A percentile compares a stretch with the other conserved stretches of the same genome.
These are phyloP conservation scores for Congeria kusceri DNA, from an alignment of 2,888 invertebrate species.

Conservation along the genomic window DNA sequence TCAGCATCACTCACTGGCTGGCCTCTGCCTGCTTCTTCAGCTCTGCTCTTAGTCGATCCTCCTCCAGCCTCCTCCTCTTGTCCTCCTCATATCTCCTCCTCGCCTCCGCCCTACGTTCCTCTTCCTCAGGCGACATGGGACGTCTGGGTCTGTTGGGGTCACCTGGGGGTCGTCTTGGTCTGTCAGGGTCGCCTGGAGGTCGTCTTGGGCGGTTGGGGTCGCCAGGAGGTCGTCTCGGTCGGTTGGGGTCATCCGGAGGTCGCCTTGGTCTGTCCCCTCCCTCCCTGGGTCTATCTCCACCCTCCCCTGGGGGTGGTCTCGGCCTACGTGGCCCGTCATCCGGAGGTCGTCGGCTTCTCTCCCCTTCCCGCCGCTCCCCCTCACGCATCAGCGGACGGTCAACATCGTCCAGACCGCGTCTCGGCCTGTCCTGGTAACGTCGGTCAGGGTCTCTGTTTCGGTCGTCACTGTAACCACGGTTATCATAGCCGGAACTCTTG, in stretches of 20 bases:
- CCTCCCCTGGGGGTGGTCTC: constrained; percentile 34
- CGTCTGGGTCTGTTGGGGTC: constrained; percentile 37
- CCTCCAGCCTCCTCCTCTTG: constrained; percentile 58
- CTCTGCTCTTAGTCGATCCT: constrained; percentile 51
- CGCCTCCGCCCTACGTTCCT: constrained; percentile 47
- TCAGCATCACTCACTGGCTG: not conserved
- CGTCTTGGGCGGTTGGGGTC: constrained; percentile 48
- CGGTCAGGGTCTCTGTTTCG: constrained; percentile 33
- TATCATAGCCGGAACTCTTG: constrained; percentile 64
- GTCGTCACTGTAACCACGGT: constrained; percentile 69
- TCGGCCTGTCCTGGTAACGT: constrained; percentile 24
- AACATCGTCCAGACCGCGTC: constrained; percentile 28
- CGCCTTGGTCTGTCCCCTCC: constrained; percentile 3
- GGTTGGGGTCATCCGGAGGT: constrained; percentile 52
- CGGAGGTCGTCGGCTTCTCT: constrained; percentile 25
- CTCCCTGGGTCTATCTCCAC: constrained; percentile 13
- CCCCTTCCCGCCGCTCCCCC: constrained; percentile 44
- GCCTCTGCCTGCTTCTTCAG: constrained; percentile 62
- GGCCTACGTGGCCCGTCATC: constrained; percentile 19
- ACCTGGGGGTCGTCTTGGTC: constrained; percentile 53
- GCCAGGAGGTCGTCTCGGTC: constrained; percentile 46
- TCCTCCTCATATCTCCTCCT: constrained; percentile 51
- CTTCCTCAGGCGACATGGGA: constrained; percentile 32
- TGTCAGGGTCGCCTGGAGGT: constrained; percentile 44
- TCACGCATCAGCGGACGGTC: constrained; percentile 51